These are phyloP conservation scores for Ennomos erosarius DNA, from an alignment of 2,888 invertebrate genomes.

Conservation along the genomic window DNA sequence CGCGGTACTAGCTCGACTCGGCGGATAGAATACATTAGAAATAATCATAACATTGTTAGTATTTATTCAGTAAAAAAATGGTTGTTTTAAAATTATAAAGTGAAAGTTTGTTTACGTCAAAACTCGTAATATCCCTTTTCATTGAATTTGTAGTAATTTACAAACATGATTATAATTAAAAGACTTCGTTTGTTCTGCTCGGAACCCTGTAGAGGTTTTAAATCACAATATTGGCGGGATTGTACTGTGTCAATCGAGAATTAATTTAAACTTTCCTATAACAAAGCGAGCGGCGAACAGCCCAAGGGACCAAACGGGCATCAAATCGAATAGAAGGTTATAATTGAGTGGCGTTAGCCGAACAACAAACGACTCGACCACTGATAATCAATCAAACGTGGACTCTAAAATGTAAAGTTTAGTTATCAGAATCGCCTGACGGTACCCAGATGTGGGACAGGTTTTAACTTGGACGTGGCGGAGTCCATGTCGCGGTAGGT, in stretches of 20 bases:
- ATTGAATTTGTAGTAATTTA: conserved; percentile 24
- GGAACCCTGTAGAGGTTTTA: conserved; percentile 61
- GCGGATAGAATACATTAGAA: too few relatives aligned
- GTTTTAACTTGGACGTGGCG: conserved; percentile 53
- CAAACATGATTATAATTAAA: conserved; percentile 42
- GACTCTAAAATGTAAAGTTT: conserved; percentile 47
- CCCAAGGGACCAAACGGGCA: conserved; percentile 75
- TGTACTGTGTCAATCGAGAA: conserved; percentile 79
- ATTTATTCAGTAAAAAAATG: too few relatives aligned
- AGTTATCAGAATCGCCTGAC: conserved; percentile 44
- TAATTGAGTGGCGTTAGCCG: conserved; percentile 73
- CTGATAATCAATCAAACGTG: conserved; percentile 59
- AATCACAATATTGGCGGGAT: conserved; percentile 70
- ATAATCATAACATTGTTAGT: too few relatives aligned
- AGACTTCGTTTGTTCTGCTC: conserved; percentile 53
- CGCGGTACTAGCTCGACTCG: too few relatives aligned
- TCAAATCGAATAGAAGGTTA: conserved; percentile 82
- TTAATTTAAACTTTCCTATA: conserved; percentile 80
- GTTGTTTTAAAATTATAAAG: neutral
- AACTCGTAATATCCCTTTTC: conserved; percentile 14
- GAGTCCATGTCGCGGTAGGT: conserved; percentile 59
- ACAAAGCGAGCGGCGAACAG: conserved; percentile 71
- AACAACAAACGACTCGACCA: conserved; percentile 65
- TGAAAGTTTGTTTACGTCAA: neutral
- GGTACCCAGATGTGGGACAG: conserved; percentile 35